Base-by-base conservation (phyloP, 2,888 invertebrate species). In the Penaeus monodon region DNA sequence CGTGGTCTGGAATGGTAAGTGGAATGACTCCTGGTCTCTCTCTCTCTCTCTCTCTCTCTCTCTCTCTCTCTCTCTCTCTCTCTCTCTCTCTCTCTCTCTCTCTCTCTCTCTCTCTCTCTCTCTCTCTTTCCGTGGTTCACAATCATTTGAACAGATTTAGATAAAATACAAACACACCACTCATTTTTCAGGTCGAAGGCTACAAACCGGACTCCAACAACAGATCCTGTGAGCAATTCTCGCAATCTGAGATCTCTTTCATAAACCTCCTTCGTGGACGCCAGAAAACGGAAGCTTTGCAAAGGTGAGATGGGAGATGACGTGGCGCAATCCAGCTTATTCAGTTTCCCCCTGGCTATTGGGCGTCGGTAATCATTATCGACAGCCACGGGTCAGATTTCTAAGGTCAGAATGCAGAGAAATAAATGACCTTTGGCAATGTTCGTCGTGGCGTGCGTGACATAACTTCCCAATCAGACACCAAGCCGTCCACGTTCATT, bases 1-100 rank as follows among this genome's bases (percentile, higher is more conserved):
- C 84, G 24, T 79, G 78, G 78, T 84, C 84, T 7, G 17, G n/a
- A 22, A 66, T 38, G 84, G 83, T 84, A 49, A 27, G 83, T 77
- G 22, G 57, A 2, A 22, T 81, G 22, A n/a, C 49, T n/a, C 24
- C 49, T 24, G 14, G 12, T 76, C 76, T 76, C 17, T 10, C 17
- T 76, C n/a, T 49, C 27, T 24, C n/a, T 76, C 27, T 49, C 24
- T 27, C 44, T 76, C 20, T 38, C 24, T 24, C n/a, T 38, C 76
- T n/a, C 49, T 27, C 38, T 38, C 38, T 27, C 49, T 49, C 76
- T 76, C 38, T n/a, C 49, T 49, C 76, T 38, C 33, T 27, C 27
- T 49, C n/a, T 76, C 38, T 49, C 24, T 17, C 38, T 38, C 38
- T 49, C 49, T 49, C n/a, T 38, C 38, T 49, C 49, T 38, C n/a